These are phyloP conservation scores for Drosophila parthenogenetica DNA, from an alignment of 2,888 invertebrate genomes.

Conservation along the genomic window DNA sequence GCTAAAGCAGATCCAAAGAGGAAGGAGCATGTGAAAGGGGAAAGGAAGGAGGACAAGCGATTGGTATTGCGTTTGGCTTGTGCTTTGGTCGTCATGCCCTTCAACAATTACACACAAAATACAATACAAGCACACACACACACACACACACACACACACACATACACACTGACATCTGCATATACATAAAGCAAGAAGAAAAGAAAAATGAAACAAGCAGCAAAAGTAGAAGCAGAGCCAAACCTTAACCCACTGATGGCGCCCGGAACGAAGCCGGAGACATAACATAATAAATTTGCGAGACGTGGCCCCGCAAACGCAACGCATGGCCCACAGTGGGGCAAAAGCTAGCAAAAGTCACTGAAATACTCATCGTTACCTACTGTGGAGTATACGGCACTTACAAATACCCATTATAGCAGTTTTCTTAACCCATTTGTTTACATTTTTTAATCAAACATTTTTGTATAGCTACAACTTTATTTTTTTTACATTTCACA, in stretches of 20 bases:
- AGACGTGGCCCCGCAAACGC: constrained; percentile 34
- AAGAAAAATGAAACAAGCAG: constrained; percentile 14
- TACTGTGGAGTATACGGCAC: no score
- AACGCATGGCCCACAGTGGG: constrained; percentile 29
- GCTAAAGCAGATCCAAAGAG: constrained; percentile 2
- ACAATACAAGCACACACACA: constrained; percentile 19
- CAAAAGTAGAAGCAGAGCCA: constrained; percentile 24
- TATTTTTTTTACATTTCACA: no score
- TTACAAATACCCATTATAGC: no score
- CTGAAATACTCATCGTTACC: no score
- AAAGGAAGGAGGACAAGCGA: constrained; percentile 10
- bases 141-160: constrained; percentile 12
- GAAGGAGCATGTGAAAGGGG: neutral
- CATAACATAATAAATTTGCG: constrained; percentile 74
- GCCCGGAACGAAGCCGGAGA: constrained; percentile 72
- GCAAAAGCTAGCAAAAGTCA: neutral
- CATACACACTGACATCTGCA: constrained; percentile 17
- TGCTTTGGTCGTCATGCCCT: constrained; percentile 51
- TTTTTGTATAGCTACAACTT: no score
- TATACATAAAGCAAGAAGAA: neutral
- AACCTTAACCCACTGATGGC: constrained; percentile 75
- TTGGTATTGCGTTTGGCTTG: constrained; percentile 52
- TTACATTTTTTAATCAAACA: no score
- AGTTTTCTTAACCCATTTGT: no score
- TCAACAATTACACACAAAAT: constrained; percentile 53